phyloP scores from a whole-genome alignment of 2,113 vertebrate species.

The Oostethus manadensis region DNA sequence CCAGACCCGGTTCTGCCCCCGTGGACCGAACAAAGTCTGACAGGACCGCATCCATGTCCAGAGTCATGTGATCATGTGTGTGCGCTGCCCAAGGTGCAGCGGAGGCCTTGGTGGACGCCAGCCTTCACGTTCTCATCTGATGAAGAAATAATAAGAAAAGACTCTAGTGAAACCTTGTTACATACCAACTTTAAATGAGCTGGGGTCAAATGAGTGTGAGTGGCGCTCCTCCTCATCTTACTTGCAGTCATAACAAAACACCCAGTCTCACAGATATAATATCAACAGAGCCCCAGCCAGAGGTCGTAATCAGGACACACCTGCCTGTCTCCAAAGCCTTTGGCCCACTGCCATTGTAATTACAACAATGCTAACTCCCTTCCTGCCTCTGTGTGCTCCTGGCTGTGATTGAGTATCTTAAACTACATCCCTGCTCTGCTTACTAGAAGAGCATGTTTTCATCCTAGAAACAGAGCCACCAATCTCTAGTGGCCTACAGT shows the following conservation, averaged over 20 bases:
- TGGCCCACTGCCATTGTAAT: slow-evolving; percentile 33
- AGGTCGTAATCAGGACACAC: slow-evolving; percentile 40
- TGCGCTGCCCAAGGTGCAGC: slow-evolving; percentile 84
- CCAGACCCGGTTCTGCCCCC: slow-evolving; percentile 99
- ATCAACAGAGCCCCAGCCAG: slow-evolving; percentile 42
- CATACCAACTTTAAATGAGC: slow-evolving; percentile 22
- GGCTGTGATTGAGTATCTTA: slow-evolving; percentile 18
- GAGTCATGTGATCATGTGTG: slow-evolving; percentile 96
- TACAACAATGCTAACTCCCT: slow-evolving; percentile 30
- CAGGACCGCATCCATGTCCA: slow-evolving; percentile 99
- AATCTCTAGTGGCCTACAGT: slow-evolving; percentile 40
- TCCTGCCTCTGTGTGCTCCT: slow-evolving; percentile 23
- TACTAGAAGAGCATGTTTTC: slow-evolving; percentile 12
- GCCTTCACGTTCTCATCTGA: slow-evolving; percentile 91
- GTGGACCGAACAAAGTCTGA: slow-evolving; percentile 99
- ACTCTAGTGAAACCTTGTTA: slow-evolving; percentile 18
- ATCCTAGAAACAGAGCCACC: slow-evolving; percentile 2
- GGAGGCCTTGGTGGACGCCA: slow-evolving; percentile 76
- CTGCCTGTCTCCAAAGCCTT: slow-evolving; percentile 38
- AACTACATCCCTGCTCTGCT: slow-evolving; percentile 6
- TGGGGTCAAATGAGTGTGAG: slow-evolving; percentile 25
- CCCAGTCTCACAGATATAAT: slow-evolving; percentile 34
- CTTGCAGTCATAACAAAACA: slow-evolving; percentile 42
- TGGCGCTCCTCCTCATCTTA: slow-evolving; percentile 35
- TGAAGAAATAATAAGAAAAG: slow-evolving; percentile 2